Evolutionary conservation across 2,797 vertebrate species (phyloP), one percentile per base, ranked within the genome.

Genomic region (Novumbra hubbsi): DNA sequence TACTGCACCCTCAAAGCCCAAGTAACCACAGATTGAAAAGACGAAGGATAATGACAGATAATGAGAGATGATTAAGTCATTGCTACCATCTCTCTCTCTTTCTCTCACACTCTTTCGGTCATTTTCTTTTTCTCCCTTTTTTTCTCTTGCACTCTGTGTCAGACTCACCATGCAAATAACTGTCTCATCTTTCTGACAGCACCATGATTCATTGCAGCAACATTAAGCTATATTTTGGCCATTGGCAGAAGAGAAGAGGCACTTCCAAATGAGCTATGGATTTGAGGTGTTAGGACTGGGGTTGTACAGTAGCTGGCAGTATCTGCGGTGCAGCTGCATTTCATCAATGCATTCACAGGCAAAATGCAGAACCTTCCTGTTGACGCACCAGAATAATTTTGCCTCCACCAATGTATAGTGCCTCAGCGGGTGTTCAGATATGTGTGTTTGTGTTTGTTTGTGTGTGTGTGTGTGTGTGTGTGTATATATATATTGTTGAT

Each of bases 1-100:
- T 85, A 87, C 72, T 66, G 70, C 88, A 85, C 88, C 78, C 84
- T 90, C 81, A 70, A 75, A 86, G 85, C 86, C 92, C 91, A 92
- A 93, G 88, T 85, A 79, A 80, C 70, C 72, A 7, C 91, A 92
- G 91, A 93, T 92, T 92, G 91, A 91, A 91, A 91, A 90, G 88
- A 86, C 82, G 85, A 73, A 74, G 77, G 87, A 91, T 92, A 93
- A 93, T 93, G 86, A 90, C 77, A 74, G 85, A 88, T 91, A 89
- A 89, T 80, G 77, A 85, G 86, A 88, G 85, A 86, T 89, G 88
- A 92, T 91, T 87, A 90, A 90, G 88, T 86, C 86, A 78, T 50
- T 21, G 32, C 24, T 49, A 30, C 27, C 8, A 27, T 70, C 19
- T 70, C 17, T 76, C 65, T 76, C 66, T 78, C 78, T 69, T 76